phyloP scores from a whole-genome alignment of 2,888 invertebrate species.

The Lithophane semibrunnea region DNA sequence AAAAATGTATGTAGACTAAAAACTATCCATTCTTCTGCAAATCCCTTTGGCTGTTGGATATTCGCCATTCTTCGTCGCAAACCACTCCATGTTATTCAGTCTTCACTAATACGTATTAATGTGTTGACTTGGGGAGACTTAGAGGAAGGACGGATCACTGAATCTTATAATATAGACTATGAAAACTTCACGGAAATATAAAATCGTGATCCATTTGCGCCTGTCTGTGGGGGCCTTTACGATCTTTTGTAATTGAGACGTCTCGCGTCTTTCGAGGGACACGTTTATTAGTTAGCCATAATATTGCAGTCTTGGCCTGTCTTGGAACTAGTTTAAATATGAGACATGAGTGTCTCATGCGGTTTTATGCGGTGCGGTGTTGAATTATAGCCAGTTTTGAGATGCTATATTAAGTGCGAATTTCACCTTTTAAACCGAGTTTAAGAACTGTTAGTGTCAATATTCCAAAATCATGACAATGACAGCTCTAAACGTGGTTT shows the following conservation, averaged over 20 bases:
- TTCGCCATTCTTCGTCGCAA: neutral
- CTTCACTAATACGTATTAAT: conserved; percentile 21
- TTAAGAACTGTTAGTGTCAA: no score
- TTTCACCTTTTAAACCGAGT: no score
- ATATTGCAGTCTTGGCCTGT: conserved; percentile 18
- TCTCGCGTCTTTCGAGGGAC: neutral
- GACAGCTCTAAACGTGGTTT: no score
- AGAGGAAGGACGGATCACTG: conserved; percentile 4
- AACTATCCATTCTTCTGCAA: neutral
- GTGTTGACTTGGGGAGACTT: conserved; percentile 29
- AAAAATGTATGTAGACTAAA: neutral
- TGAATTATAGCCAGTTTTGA: conserved; percentile 26
- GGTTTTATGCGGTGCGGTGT: conserved; percentile 41
- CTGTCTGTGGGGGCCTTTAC: neutral
- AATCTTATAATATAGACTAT: neutral
- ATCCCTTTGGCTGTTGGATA: neutral
- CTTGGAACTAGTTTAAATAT: conserved; percentile 53
- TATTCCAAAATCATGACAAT: no score
- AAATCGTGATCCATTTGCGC: no score
- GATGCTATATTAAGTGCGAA: neutral
- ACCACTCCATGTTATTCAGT: conserved; percentile 6
- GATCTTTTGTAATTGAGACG: conserved; percentile 20
- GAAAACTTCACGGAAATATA: no score
- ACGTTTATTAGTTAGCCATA: conserved; percentile 32
- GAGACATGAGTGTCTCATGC: conserved; percentile 34